Conservation (phyloP, 1,140 invertebrate genomes). For the Panagrolaimus sp. region DNA sequence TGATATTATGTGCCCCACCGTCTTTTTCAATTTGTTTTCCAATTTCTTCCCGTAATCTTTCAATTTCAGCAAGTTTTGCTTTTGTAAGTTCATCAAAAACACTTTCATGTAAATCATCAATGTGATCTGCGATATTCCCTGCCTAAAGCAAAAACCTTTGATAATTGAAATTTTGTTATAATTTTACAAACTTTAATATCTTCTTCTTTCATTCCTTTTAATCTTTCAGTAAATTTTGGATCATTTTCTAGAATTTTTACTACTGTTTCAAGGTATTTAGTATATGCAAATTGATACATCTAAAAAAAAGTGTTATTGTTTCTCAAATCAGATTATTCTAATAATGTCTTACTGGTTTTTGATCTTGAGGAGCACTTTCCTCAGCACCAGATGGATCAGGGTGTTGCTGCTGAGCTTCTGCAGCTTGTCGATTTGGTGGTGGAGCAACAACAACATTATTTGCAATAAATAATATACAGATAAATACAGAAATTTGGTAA, state of each 20-base stretch:
- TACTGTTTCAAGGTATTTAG: slow-evolving; percentile 57
- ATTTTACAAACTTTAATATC: slow-evolving; percentile 51
- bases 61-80: slow-evolving; percentile 54
- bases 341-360: slow-evolving; percentile 20
- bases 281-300: slow-evolving; percentile 55
- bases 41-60: slow-evolving; percentile 50
- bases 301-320: slow-evolving; percentile 31
- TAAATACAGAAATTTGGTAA: too few species aligned
- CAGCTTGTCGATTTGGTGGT: slow-evolving; percentile 21
- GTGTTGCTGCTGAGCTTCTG: slow-evolving; percentile 10
- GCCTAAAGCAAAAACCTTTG: slow-evolving; percentile 32
- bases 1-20: slow-evolving; percentile 61
- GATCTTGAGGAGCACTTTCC: slow-evolving; percentile 1
- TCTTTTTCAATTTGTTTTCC: slow-evolving; percentile 53
- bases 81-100: slow-evolving; percentile 54
- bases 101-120: slow-evolving; percentile 48
- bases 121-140: slow-evolving; percentile 58
- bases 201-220: slow-evolving; percentile 54
- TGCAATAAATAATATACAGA: too few species aligned
- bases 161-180: not conserved
- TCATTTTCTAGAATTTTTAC: slow-evolving; percentile 57
- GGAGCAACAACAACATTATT: slow-evolving; percentile 10
- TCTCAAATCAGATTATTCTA: not conserved
- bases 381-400: not conserved
- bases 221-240: slow-evolving; percentile 52